Percentiles rank a stretch among this genome's conserved stretches.
Evolutionary conservation across 2,888 invertebrate genomes (phyloP).

Genomic region (Schizotus pectinicornis): DNA sequence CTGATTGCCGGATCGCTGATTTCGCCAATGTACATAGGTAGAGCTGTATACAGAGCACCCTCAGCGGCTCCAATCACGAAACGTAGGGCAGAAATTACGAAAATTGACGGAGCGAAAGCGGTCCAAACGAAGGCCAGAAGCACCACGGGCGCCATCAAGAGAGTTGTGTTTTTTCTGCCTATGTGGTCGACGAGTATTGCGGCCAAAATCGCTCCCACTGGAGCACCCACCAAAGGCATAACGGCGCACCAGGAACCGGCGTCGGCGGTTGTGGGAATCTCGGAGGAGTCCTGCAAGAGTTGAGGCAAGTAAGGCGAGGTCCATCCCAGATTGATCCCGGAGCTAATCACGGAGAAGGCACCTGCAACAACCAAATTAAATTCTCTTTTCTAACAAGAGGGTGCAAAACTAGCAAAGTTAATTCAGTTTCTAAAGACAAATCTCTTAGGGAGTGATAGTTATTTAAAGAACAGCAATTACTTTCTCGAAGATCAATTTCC

Average conservation of each 20-base stretch:
- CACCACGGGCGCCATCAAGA: slow-evolving; percentile 53
- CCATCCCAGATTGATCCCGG: slow-evolving; percentile 61
- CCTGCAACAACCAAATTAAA: slow-evolving; percentile 38
- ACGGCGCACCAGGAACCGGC: slow-evolving; percentile 70
- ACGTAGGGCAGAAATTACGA: slow-evolving; percentile 61
- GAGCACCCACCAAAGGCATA: slow-evolving; percentile 69
- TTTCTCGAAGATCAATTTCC: too few relatives aligned
- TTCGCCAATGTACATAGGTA: slow-evolving; percentile 67
- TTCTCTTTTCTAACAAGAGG: too few relatives aligned
- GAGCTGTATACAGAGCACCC: slow-evolving; percentile 53
- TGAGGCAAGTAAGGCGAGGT: slow-evolving; percentile 65
- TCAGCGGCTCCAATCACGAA: slow-evolving; percentile 62
- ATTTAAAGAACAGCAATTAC: too few relatives aligned
- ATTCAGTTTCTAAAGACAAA: too few relatives aligned
- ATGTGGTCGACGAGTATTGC: slow-evolving; percentile 69
- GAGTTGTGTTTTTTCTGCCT: slow-evolving; percentile 63
- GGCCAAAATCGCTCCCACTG: slow-evolving; percentile 67
- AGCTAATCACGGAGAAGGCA: slow-evolving; percentile 46
- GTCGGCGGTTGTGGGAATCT: slow-evolving; percentile 61
- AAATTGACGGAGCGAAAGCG: slow-evolving; percentile 64
- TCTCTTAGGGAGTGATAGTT: too few relatives aligned
- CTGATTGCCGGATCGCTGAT: slow-evolving; percentile 64
- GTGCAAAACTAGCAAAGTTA: not conserved
- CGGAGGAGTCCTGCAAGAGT: slow-evolving; percentile 58
- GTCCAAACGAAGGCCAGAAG: slow-evolving; percentile 68